These are phyloP conservation scores for Grapholita molesta DNA, from an alignment of 1,140 invertebrate genomes.

Conservation along the genomic window DNA sequence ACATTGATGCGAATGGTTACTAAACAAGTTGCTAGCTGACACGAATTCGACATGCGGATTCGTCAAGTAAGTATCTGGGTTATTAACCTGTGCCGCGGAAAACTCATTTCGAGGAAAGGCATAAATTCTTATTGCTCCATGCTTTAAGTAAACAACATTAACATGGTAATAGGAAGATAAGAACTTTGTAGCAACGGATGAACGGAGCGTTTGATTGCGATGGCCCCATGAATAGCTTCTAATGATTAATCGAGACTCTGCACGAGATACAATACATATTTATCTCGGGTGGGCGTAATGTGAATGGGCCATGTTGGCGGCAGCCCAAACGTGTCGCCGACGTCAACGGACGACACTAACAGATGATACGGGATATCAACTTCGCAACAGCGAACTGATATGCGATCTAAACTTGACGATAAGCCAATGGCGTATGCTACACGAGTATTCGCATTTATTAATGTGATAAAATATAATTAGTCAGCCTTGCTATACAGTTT, in stretches of 20 bases:
- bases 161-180: too few relatives aligned
- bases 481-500: neutral
- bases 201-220: neutral
- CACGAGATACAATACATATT: constrained; percentile 40
- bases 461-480: neutral
- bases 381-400: neutral
- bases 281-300: constrained; percentile 51
- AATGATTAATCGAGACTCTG: constrained; percentile 14
- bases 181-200: neutral
- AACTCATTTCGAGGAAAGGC: too few relatives aligned
- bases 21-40: neutral
- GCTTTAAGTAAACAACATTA: neutral
- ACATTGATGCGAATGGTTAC: neutral
- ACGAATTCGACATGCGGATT: too few relatives aligned
- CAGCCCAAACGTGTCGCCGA: constrained; percentile 61
- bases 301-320: constrained; percentile 70
- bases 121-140: too few relatives aligned
- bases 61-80: too few relatives aligned
- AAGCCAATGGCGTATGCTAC: neutral
- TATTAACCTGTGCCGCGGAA: too few relatives aligned
- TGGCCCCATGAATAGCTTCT: neutral
- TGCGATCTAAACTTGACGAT: neutral
- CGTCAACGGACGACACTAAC: constrained; percentile 36
- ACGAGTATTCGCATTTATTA: neutral
- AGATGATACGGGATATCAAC: constrained; percentile 16